Conservation (phyloP, 2,888 invertebrate genomes). For the Lasioglossum vierecki region DNA sequence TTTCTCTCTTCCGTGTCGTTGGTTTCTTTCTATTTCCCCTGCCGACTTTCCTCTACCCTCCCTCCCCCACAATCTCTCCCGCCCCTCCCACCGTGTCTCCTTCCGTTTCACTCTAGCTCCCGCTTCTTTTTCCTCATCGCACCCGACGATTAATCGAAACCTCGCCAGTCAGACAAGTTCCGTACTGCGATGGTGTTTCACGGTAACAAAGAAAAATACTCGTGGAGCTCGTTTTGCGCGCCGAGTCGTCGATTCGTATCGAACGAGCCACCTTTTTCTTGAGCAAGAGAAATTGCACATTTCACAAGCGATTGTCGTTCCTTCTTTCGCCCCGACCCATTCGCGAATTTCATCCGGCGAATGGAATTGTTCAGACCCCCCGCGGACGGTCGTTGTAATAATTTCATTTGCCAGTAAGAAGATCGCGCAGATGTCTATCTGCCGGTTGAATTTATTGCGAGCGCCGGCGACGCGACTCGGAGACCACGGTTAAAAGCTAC, state of each 20-base stretch:
- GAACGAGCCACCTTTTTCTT: conserved; percentile 3
- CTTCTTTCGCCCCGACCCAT: not conserved
- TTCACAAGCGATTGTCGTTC: conserved; percentile 15
- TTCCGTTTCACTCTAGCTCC: not conserved
- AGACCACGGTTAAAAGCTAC: not conserved
- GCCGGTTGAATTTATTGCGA: conserved; percentile 21
- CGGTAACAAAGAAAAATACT: conserved; percentile 36
- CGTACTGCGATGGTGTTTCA: conserved; percentile 21
- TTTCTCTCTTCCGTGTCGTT: conserved; percentile 49
- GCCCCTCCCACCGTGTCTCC: not conserved
- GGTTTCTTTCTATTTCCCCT: conserved; percentile 6
- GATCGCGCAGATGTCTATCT: not conserved
- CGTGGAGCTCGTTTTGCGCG: conserved; percentile 24
- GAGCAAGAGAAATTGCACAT: conserved; percentile 20
- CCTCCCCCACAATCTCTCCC: not conserved
- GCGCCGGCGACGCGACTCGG: not conserved
- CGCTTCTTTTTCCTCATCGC: conserved; percentile 2
- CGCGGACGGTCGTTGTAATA: conserved; percentile 10
- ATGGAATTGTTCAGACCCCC: not conserved
- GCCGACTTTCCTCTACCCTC: not conserved
- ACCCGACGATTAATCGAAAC: conserved; percentile 51
- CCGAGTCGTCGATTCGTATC: conserved; percentile 34
- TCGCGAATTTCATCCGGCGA: not conserved
- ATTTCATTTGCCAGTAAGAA: conserved; percentile 10
- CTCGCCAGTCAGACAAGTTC: conserved; percentile 40